Base-by-base conservation (phyloP, 2,888 invertebrate species). In the Drosophila subquinaria region DNA sequence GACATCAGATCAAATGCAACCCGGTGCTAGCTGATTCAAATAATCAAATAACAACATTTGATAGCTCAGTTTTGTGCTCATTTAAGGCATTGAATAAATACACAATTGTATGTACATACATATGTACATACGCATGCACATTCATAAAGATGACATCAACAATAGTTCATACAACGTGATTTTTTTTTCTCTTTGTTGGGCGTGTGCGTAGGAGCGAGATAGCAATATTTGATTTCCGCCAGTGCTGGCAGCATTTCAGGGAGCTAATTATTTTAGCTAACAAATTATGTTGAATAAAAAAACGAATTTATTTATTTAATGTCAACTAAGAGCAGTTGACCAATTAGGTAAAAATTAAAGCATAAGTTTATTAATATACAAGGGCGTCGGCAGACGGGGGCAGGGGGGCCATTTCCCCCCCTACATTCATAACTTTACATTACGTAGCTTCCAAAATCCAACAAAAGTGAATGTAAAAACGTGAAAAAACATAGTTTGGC, bases 1-100 rank as follows among this genome's bases (percentile, higher is more conserved):
- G 27, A 3, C 67, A 84, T 69, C 65, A 70, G 47, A 40, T 61
- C 57, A 47, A 65, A 75, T 75, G 70, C 75, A 75, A 75, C 70
- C 59, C 79, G 38, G 20, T 11, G 36, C 20, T 13, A n/a, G n/a
- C 4, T 3, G 6, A 11, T 20, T 23, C 11, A 38, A 36, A n/a
- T 35, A n/a, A 10, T 35, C 11, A 10, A 45, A 11, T 27, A 4
- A 9, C 15, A 4, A 9, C n/a, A n/a, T 45, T 2, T 15, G 4
- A 17, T 9, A 40, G 40, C 3, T 36, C 4, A n/a, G 1, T 17
- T 33, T n/a, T 51, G 15, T 45, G 15, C 15, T 10, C 35, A 30
- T 47, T 20, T 17, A 17, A 20, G 17, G 8, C 33, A 27, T 36
- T 20, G 10, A 3, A 48, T n/a, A 20, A 20, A 9, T 36, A 33